Evolutionary conservation across 2,888 invertebrate genomes (phyloP).

Genomic region (Agrilus cyanescens): DNA sequence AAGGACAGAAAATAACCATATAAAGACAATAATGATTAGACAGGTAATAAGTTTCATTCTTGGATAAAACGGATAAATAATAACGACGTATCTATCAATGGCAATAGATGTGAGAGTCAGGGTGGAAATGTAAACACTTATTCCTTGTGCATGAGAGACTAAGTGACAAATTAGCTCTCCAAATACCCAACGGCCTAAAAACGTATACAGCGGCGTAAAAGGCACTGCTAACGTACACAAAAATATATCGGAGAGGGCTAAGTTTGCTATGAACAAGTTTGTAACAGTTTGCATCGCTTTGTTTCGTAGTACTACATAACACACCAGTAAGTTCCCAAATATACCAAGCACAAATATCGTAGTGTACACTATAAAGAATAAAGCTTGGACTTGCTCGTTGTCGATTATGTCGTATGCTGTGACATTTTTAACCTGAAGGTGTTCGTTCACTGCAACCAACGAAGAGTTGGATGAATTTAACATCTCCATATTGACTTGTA

Average conservation of each 20-base stretch:
- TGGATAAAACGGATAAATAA: conserved; percentile 89
- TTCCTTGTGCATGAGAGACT: conserved; percentile 87
- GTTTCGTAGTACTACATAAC: conserved; percentile 86
- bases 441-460: conserved; percentile 15
- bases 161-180: conserved; percentile 84
- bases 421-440: conserved; percentile 11
- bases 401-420: conserved; percentile 44
- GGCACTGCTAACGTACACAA: conserved; percentile 90
- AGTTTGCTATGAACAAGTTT: conserved; percentile 92
- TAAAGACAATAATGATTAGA: conserved; percentile 70
- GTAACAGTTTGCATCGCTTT: conserved; percentile 96
- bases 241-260: conserved; percentile 89
- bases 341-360: conserved; percentile 81
- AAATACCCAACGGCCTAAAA: conserved; percentile 86
- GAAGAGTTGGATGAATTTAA: conserved; percentile 17
- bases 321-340: conserved; percentile 82
- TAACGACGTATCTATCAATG: conserved; percentile 93
- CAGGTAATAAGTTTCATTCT: conserved; percentile 84
- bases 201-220: conserved; percentile 91
- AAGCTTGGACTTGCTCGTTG: conserved; percentile 54
- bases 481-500: conserved; percentile 11
- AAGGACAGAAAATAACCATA: conserved; percentile 81
- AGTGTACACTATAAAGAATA: conserved; percentile 68
- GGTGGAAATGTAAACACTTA: conserved; percentile 95
- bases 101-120: conserved; percentile 95